phyloP scores from a whole-genome alignment of 2,797 vertebrate species.

The Helicolenus hilgendorfi region DNA sequence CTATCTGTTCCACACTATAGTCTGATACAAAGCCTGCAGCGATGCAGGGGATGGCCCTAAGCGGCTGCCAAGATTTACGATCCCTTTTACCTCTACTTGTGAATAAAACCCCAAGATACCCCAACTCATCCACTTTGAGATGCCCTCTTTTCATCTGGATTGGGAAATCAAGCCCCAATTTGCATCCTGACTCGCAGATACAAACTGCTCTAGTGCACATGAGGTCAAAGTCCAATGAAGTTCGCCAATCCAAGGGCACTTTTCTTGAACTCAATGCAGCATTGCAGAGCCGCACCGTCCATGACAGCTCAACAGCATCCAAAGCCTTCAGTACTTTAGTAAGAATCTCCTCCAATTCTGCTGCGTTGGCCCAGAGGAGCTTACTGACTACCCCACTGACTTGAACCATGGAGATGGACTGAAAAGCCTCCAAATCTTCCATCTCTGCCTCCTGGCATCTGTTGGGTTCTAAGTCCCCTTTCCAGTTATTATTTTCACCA shows the following conservation, averaged over 20 bases:
- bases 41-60: not conserved
- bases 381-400: not conserved
- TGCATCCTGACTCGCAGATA: not conserved
- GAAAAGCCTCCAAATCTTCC: slow-evolving; percentile 8
- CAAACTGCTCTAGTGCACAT: not conserved
- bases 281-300: not conserved
- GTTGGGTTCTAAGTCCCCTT: not conserved
- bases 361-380: not conserved
- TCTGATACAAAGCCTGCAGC: slow-evolving; percentile 17
- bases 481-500: not conserved
- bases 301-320: not conserved
- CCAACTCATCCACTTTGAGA: slow-evolving; percentile 1
- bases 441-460: not conserved
- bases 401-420: slow-evolving; percentile 3
- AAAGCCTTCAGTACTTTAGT: not conserved
- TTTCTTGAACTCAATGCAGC: not conserved
- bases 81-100: slow-evolving; percentile 4
- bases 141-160: not conserved
- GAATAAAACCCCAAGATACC: not conserved
- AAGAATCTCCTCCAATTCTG: not conserved
- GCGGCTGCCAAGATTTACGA: not conserved
- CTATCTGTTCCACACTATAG: not conserved
- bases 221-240: not conserved
- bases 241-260: not conserved
- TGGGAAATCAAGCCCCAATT: not conserved